Percentiles rank a stretch among this genome's conserved stretches.
These are phyloP conservation scores for Muntiacus muntjak DNA, from an alignment of 2,113 vertebrate species.

Conservation along the genomic window DNA sequence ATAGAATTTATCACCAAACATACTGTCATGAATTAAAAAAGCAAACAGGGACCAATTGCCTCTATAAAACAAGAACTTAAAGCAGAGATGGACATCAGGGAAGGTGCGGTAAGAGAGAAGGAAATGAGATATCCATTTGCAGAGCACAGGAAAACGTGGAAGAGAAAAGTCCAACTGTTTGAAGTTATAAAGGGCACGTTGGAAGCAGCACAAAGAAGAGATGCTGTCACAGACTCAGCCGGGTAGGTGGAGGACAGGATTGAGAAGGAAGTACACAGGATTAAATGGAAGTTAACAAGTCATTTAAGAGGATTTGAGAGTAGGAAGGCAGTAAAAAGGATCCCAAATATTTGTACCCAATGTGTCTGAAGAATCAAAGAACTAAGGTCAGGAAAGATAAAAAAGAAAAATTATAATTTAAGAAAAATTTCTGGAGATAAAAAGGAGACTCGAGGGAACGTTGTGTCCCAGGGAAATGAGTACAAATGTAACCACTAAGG, in stretches of 20 bases:
- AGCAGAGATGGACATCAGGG: background rate
- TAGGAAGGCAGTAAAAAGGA: background rate
- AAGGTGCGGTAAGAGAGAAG: background rate
- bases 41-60: background rate
- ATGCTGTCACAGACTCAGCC: accelerated
- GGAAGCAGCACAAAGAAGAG: background rate
- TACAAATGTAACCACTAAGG: background rate
- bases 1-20: background rate
- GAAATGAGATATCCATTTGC: background rate
- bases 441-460: background rate
- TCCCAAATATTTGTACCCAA: background rate
- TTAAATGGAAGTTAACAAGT: background rate
- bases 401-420: background rate
- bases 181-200: background rate
- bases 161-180: accelerated
- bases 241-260: accelerated
- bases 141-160: background rate
- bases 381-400: background rate
- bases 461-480: background rate
- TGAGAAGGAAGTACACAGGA: too few species aligned
- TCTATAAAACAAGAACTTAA: background rate
- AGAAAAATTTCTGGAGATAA: background rate
- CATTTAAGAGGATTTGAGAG: background rate
- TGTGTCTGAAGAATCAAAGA: background rate
- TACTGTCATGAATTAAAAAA: background rate